Conservation (phyloP, 2,797 vertebrate genomes). For the Okamejei kenojei region DNA sequence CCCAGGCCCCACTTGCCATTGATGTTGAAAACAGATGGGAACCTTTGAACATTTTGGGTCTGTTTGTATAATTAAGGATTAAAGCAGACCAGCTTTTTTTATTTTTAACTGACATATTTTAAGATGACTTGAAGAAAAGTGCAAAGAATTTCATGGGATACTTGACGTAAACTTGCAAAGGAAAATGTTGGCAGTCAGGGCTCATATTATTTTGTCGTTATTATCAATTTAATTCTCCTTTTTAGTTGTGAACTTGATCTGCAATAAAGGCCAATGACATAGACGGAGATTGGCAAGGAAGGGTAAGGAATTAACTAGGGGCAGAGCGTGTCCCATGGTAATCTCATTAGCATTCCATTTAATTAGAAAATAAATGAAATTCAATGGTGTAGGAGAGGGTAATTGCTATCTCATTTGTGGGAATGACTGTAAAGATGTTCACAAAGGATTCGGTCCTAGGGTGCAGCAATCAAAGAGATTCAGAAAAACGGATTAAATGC, state of each 20-base stretch:
- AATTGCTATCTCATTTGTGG: neutral
- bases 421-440: neutral
- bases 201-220: neutral
- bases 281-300: neutral
- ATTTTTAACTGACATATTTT: neutral
- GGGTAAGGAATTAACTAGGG: neutral
- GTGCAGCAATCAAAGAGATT: neutral
- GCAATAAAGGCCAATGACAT: neutral
- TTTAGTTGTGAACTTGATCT: neutral
- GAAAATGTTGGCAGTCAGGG: neutral
- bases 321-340: neutral
- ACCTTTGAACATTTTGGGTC: neutral
- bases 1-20: neutral
- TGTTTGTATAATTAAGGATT: neutral
- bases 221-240: neutral
- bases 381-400: neutral
- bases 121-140: neutral
- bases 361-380: neutral
- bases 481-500: neutral
- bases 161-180: neutral
- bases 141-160: neutral
- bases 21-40: neutral
- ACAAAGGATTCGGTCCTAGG: neutral
- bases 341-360: neutral
- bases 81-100: neutral